A percentile compares a stretch with the other conserved stretches of the same genome.
Conservation (phyloP, 1,140 invertebrate species). For the Musca vetustissima region DNA sequence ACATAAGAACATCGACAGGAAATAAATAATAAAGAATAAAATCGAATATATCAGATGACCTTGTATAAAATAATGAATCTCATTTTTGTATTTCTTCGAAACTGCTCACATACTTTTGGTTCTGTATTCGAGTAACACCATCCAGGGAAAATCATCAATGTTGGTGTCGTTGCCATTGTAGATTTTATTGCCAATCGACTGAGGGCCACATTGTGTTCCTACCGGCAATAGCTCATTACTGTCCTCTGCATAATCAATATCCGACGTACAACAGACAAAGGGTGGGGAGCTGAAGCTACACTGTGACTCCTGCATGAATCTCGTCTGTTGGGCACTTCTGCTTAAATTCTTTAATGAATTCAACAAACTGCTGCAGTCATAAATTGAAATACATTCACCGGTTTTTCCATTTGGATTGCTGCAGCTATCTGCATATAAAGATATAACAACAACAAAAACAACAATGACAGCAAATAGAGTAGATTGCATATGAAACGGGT, state of each 20-base stretch:
- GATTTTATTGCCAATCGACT: slow-evolving; percentile 38
- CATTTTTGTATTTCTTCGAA: not conserved
- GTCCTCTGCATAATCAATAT: slow-evolving; percentile 33
- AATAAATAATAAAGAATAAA: slow-evolving; percentile 10
- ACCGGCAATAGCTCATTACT: slow-evolving; percentile 36
- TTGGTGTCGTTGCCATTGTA: slow-evolving; percentile 54
- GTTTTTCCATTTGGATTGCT: slow-evolving; percentile 40
- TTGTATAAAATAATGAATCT: slow-evolving; percentile 1
- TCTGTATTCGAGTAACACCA: slow-evolving; percentile 63
- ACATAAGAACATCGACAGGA: not conserved
- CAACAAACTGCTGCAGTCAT: slow-evolving; percentile 42
- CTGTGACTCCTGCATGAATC: slow-evolving; percentile 38
- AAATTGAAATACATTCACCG: slow-evolving; percentile 44
- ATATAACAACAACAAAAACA: too few relatives aligned
- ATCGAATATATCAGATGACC: not conserved
- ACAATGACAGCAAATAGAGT: too few relatives aligned
- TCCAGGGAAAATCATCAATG: slow-evolving; percentile 64
- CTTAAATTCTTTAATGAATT: slow-evolving; percentile 29
- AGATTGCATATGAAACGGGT: too few relatives aligned
- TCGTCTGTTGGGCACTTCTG: slow-evolving; percentile 28
- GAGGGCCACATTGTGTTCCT: slow-evolving; percentile 40
- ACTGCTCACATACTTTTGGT: slow-evolving; percentile 37
- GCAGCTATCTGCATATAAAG: slow-evolving; percentile 30
- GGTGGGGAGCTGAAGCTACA: slow-evolving; percentile 42
- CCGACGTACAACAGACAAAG: slow-evolving; percentile 43